A percentile compares a stretch with the other conserved stretches of the same genome.
phyloP scores from a whole-genome alignment of 2,888 invertebrate genomes.

The Hermaeophaga mercurialis region DNA sequence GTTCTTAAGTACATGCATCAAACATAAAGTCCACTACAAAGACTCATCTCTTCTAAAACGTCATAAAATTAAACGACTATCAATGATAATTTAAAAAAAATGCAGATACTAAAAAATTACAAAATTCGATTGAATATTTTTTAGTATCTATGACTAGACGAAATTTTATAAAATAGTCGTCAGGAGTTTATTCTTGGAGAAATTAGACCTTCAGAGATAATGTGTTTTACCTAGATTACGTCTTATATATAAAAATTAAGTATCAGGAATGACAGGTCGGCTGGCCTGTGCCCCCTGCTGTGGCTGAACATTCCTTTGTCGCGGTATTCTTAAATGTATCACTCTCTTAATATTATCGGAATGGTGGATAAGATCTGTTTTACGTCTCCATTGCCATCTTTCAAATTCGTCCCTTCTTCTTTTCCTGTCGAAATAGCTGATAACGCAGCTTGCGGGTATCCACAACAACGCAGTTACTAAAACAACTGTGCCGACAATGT shows the following conservation, averaged over 20 bases:
- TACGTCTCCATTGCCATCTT: slow-evolving; percentile 72
- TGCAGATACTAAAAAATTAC: too few relatives aligned
- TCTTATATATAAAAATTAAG: slow-evolving; percentile 1
- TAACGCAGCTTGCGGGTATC: slow-evolving; percentile 92
- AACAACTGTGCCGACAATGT: slow-evolving; percentile 92
- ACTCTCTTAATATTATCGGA: slow-evolving; percentile 70
- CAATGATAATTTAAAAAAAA: too few relatives aligned
- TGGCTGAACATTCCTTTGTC: slow-evolving; percentile 19
- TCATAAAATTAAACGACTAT: too few relatives aligned
- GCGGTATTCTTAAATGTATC: slow-evolving; percentile 64
- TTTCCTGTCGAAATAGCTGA: slow-evolving; percentile 82
- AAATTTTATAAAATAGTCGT: too few relatives aligned
- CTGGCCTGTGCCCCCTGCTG: slow-evolving; percentile 18
- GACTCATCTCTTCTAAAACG: too few relatives aligned
- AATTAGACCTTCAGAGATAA: neutral
- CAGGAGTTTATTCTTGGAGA: slow-evolving; percentile 2
- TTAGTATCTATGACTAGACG: too few relatives aligned
- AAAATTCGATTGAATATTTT: too few relatives aligned
- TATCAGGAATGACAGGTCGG: slow-evolving; percentile 31
- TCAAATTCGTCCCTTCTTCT: slow-evolving; percentile 74
- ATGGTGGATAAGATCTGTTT: slow-evolving; percentile 74
- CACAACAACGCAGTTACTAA: slow-evolving; percentile 89
- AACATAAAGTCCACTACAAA: too few relatives aligned
- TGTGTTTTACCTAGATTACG: neutral
- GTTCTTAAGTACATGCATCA: too few relatives aligned